A percentile compares a stretch with the other conserved stretches of the same genome.
Evolutionary conservation across 1,140 invertebrate genomes (phyloP).

Genomic region (Araneus ventricosus): DNA sequence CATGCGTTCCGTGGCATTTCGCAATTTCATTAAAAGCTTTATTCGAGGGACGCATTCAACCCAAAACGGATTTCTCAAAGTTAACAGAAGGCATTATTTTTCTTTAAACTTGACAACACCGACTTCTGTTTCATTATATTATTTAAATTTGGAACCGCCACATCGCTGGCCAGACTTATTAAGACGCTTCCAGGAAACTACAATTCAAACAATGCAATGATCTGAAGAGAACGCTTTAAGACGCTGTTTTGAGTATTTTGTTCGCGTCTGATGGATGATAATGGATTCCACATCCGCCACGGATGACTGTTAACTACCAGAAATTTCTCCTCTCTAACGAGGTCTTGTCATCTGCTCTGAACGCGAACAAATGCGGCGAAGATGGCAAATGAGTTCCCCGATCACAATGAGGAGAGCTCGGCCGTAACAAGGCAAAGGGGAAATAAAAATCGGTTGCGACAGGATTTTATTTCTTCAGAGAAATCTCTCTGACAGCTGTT

Average conservation of each 20-base stretch:
- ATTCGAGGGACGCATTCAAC: too few relatives aligned
- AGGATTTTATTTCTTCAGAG: not conserved
- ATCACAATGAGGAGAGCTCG: not conserved
- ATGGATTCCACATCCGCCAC: slow-evolving; percentile 15
- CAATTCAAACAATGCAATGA: not conserved
- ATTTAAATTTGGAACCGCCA: too few relatives aligned
- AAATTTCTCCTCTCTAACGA: slow-evolving; percentile 14
- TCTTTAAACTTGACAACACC: too few relatives aligned
- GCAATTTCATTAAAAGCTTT: too few relatives aligned
- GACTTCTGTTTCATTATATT: too few relatives aligned
- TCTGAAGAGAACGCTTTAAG: not conserved
- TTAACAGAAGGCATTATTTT: too few relatives aligned
- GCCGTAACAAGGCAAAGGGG: not conserved
- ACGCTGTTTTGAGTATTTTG: slow-evolving; percentile 1
- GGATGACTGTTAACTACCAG: slow-evolving; percentile 20
- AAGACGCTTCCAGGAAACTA: not conserved
- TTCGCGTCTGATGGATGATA: not conserved
- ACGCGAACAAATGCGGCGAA: slow-evolving; percentile 27
- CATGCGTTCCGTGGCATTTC: too few relatives aligned
- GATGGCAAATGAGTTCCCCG: slow-evolving; percentile 13
- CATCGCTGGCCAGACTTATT: not conserved
- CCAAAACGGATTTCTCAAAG: too few relatives aligned
- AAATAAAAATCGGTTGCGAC: not conserved
- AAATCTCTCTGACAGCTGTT: not conserved
- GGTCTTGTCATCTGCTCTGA: slow-evolving; percentile 21